Conservation (phyloP, 2,113 vertebrate species). For the Chaetura pelagica region DNA sequence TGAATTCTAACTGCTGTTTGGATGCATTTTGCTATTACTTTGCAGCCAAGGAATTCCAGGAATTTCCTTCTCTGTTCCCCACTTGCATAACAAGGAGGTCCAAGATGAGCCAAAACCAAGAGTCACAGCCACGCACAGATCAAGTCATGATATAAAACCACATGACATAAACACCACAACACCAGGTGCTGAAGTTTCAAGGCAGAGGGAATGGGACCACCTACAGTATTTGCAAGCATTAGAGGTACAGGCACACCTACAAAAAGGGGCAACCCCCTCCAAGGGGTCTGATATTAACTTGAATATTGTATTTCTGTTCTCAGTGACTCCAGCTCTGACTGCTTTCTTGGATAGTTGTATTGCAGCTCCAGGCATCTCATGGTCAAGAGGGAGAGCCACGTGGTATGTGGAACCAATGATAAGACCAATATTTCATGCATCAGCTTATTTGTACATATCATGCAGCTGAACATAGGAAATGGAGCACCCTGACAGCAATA, state of each 20-base stretch:
- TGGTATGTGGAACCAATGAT: background rate
- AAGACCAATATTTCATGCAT: background rate
- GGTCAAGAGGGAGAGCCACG: background rate
- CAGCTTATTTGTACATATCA: background rate
- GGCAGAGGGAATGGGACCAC: background rate
- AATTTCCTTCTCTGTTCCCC: conserved; percentile 5
- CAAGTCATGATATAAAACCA: background rate
- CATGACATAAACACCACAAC: too few species aligned
- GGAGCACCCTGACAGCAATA: background rate
- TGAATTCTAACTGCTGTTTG: conserved; percentile 79
- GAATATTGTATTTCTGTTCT: background rate
- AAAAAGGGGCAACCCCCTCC: background rate
- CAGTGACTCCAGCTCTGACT: background rate
- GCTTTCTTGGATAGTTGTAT: accelerated
- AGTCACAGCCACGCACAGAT: background rate
- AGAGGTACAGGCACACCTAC: background rate
- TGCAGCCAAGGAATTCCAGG: conserved; percentile 74
- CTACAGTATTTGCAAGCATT: background rate
- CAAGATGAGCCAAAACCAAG: background rate
- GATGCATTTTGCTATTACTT: conserved; percentile 83
- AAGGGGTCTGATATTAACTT: background rate
- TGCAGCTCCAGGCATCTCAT: background rate
- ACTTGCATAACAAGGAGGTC: background rate
- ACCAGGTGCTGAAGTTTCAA: background rate
- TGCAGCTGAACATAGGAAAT: background rate